Percentiles rank a stretch among this genome's conserved stretches.
phyloP scores from a whole-genome alignment of 2,797 vertebrate species.

The Pogoniulus pusillus region DNA sequence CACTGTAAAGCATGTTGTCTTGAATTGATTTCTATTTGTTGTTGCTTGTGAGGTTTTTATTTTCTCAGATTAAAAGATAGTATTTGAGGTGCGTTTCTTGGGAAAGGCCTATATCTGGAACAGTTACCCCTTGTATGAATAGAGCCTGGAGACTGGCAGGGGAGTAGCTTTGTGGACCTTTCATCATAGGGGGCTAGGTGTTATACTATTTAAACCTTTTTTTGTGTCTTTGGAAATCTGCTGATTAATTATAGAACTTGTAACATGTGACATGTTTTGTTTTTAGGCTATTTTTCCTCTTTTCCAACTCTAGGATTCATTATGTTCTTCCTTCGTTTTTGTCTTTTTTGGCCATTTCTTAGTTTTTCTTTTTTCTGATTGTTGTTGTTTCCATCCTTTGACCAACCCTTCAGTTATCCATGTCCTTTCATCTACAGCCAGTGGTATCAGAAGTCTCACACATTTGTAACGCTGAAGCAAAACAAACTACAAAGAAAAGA shows the following conservation, averaged over 20 bases:
- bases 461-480: background rate
- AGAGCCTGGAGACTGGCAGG: background rate
- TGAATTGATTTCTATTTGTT: background rate
- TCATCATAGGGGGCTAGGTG: too few species aligned
- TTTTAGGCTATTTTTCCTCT: background rate
- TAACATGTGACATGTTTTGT: background rate
- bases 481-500: background rate
- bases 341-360: background rate
- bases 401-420: background rate
- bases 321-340: background rate
- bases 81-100: background rate
- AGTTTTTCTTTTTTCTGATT: background rate
- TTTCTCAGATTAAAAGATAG: background rate
- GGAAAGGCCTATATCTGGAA: background rate
- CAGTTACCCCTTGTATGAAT: background rate
- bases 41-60: background rate
- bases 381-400: background rate
- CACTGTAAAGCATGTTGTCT: background rate
- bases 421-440: background rate
- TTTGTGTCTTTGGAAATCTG: background rate
- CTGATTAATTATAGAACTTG: background rate
- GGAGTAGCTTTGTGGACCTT: background rate
- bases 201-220: background rate
- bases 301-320: background rate
- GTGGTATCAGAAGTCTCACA: background rate